These are phyloP conservation scores for Erpetoichthys calabaricus DNA, from an alignment of 2,797 vertebrate species.

Conservation along the genomic window DNA sequence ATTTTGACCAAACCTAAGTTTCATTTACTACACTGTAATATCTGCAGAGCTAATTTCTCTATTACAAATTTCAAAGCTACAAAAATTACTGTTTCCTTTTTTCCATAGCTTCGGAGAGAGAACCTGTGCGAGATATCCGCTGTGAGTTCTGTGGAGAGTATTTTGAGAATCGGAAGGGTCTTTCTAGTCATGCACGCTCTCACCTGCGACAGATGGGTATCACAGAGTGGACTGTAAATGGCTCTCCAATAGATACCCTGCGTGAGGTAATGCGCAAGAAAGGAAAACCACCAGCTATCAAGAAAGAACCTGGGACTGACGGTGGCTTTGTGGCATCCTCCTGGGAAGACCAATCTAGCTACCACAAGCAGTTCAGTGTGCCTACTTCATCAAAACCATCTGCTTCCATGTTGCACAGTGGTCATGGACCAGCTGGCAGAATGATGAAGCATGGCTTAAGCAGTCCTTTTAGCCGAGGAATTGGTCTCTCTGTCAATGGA, in stretches of 20 bases:
- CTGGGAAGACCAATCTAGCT: slow-evolving; percentile 45
- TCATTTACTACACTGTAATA: too few species aligned
- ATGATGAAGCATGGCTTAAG: slow-evolving; percentile 41
- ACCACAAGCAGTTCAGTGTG: slow-evolving; percentile 42
- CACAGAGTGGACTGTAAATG: slow-evolving; percentile 67
- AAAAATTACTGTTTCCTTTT: slow-evolving; percentile 1
- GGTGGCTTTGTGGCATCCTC: slow-evolving; percentile 30
- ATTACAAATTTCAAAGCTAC: too few species aligned
- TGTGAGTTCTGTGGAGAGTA: slow-evolving; percentile 80
- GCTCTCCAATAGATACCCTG: slow-evolving; percentile 67
- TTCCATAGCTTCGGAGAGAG: slow-evolving; percentile 52
- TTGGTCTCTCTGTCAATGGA: slow-evolving; percentile 35
- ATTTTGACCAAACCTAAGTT: too few species aligned
- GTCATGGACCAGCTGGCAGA: slow-evolving; percentile 22
- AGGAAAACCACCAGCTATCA: slow-evolving; percentile 46
- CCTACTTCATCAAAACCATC: slow-evolving; percentile 35
- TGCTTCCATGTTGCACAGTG: not conserved
- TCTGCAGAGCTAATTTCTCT: too few species aligned
- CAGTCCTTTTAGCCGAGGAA: slow-evolving; percentile 24
- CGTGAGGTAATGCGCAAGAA: slow-evolving; percentile 74
- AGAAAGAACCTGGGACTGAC: slow-evolving; percentile 62
- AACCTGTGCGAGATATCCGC: slow-evolving; percentile 73
- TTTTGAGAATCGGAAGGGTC: slow-evolving; percentile 81
- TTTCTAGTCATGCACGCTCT: slow-evolving; percentile 77
- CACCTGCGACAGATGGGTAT: slow-evolving; percentile 78